Base-by-base conservation (phyloP, 2,113 vertebrate genomes). In the Proterorhinus semilunaris region DNA sequence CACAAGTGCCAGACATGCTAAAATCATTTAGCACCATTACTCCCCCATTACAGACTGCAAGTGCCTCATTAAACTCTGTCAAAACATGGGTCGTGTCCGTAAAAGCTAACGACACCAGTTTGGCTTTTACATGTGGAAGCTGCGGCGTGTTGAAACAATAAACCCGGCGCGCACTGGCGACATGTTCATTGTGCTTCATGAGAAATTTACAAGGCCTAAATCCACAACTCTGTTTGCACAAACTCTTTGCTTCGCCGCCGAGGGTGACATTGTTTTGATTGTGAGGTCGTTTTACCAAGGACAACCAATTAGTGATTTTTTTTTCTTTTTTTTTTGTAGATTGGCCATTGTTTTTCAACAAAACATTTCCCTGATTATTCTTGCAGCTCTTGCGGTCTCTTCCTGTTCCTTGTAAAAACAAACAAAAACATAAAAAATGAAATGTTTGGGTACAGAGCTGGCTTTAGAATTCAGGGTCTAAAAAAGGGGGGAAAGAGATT, bases 181-280 rank as follows among this genome's bases (percentile, higher is more conserved):
- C 75, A 10, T 21, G 49, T 65, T 81, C 68, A 59, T 67, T 68
- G 70, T 54, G 65, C 59, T 54, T 65, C 59, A 13, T 73, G 76
- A 80, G 66, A 80, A 66, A 66, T 89, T 83, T 63, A 83, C 76
- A 6, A 72, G 44, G 69, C 69, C 72, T 55, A 44, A 69, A 70
- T 63, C 66, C 76, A 79, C 75, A 71, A 55, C 47, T 0, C 0
- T 62, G 2, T 76, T 72, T 68, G 42, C 45, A 76, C 68, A 59
- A 46, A 64, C 43, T 21, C 74, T 62, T 65, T 48, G 21, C 36
- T 69, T 80, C 12, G 8, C 46, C 65, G 8, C 52, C 46, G 54
- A 68, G 27, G 27, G 71, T 79, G 27, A 48, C 53, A 55, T 76
- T 72, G 17, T 70, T 79, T 77, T 75, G 9, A 64, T 64, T 36